Percentiles rank a stretch among this genome's conserved stretches.
Conservation (phyloP, 2,888 invertebrate genomes). For the Hypomecis punctinalis region DNA sequence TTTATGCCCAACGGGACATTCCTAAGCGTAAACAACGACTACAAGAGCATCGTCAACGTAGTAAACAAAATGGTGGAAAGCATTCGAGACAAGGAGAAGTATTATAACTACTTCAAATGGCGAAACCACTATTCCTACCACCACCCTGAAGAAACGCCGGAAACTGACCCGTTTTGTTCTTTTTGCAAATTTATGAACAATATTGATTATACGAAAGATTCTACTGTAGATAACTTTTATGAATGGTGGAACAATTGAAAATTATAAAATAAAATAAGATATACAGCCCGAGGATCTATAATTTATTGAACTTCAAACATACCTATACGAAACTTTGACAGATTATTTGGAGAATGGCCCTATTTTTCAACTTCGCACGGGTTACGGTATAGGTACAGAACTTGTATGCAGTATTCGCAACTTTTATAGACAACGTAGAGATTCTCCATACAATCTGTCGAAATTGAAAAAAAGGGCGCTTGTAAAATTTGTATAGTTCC, state of each 20-base stretch:
- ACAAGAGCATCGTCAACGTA: slow-evolving; percentile 30
- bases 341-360: too few relatives aligned
- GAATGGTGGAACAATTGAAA: slow-evolving; percentile 30
- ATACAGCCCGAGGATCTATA: too few relatives aligned
- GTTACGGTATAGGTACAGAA: too few relatives aligned
- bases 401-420: too few relatives aligned
- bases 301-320: too few relatives aligned
- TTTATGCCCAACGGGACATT: slow-evolving; percentile 53
- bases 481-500: too few relatives aligned
- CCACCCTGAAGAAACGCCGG: slow-evolving; percentile 28
- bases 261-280: too few relatives aligned
- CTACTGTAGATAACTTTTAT: slow-evolving; percentile 15
- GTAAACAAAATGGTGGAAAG: slow-evolving; percentile 48
- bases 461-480: too few relatives aligned
- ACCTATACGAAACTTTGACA: too few relatives aligned
- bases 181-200: slow-evolving; percentile 40
- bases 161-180: slow-evolving; percentile 44
- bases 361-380: too few relatives aligned
- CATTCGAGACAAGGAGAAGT: slow-evolving; percentile 47
- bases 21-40: slow-evolving; percentile 31
- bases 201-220: slow-evolving; percentile 5
- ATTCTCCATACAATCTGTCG: too few relatives aligned
- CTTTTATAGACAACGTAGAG: too few relatives aligned
- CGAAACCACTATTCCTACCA: slow-evolving; percentile 55
- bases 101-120: slow-evolving; percentile 56